phyloP scores from a whole-genome alignment of 2,888 invertebrate species.

The Philhelius pedissequus region DNA sequence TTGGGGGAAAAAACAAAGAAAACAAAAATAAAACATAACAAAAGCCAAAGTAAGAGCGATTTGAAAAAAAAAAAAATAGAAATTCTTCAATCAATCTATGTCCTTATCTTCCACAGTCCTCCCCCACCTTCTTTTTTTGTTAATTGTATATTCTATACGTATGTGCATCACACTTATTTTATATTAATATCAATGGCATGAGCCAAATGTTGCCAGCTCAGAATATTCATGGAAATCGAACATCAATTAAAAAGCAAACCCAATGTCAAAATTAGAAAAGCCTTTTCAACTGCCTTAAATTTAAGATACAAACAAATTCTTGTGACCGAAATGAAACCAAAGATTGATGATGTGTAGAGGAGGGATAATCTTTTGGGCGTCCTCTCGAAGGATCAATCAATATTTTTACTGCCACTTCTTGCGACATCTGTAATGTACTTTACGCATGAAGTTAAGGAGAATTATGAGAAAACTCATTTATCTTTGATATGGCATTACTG shows the following conservation, averaged over 20 bases:
- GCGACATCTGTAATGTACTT: too few relatives aligned
- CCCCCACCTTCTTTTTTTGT: background rate
- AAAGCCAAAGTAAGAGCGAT: background rate
- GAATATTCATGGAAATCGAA: background rate
- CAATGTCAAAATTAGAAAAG: background rate
- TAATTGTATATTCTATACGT: background rate
- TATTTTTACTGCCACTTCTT: too few relatives aligned
- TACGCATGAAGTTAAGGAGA: too few relatives aligned
- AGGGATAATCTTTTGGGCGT: too few relatives aligned
- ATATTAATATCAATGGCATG: background rate
- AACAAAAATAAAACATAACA: slow-evolving; percentile 18
- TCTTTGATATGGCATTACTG: too few relatives aligned
- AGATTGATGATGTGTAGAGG: too few relatives aligned
- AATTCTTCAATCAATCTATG: slow-evolving; percentile 46
- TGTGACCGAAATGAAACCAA: too few relatives aligned
- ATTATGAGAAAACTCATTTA: too few relatives aligned
- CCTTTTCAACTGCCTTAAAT: too few relatives aligned
- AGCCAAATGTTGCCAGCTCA: slow-evolving; percentile 2
- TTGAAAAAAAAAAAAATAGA: background rate
- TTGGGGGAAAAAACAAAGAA: slow-evolving; percentile 25
- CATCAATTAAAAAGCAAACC: too few relatives aligned
- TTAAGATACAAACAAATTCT: too few relatives aligned
- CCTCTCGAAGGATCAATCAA: too few relatives aligned
- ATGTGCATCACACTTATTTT: slow-evolving; percentile 32
- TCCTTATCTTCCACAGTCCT: slow-evolving; percentile 1